Evolutionary conservation across 2,113 vertebrate genomes (phyloP), one percentile per base, ranked within the genome.

Genomic region (Engraulis encrasicolus): DNA sequence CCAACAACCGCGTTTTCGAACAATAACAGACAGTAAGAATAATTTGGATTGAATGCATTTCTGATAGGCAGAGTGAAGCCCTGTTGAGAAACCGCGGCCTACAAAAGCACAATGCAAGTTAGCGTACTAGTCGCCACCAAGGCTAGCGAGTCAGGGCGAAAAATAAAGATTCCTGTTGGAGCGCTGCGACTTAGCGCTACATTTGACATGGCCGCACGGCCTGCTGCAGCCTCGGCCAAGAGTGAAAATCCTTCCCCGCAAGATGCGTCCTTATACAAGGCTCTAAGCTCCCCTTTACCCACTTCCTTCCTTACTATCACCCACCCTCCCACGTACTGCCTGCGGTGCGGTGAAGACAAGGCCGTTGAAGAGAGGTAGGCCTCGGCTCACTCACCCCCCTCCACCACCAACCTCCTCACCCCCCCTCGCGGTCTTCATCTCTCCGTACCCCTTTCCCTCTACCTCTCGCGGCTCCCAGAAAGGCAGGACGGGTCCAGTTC

Each of bases 311-410:
- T 91, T 87, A 61, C 81, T 86, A 66, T 84, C 90, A 89, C 48
- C 91, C 92, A 86, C 92, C 92, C 92, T 93, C 92, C 92, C 91
- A 89, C 92, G 89, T 91, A 92, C 85, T 91, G 90, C 91, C 92
- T 85, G 89, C 89, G 91, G 90, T 92, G 87, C 92, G 79, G 91
- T 36, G 90, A 86, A 93, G 91, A 92, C 91, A 92, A 94, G 94
- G 94, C 94, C 94, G 91, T 89, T 92, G 87, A 87, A 94, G 90
- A 90, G 87, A 88, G 89, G 90, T 48, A 95, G 94, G 94, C 94
- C 94, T 92, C 90, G 88, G 87, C 87, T 91, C 82, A 34, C 89
- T 71, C 85, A 9, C 84, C 50, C 80, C 82, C 84, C 0, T 45
- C 19, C 80, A 50, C 77, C 81, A 82, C 84, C 89, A 83, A 87